phyloP scores from a whole-genome alignment of 1,140 invertebrate genomes.

The Vanessa atalanta region DNA sequence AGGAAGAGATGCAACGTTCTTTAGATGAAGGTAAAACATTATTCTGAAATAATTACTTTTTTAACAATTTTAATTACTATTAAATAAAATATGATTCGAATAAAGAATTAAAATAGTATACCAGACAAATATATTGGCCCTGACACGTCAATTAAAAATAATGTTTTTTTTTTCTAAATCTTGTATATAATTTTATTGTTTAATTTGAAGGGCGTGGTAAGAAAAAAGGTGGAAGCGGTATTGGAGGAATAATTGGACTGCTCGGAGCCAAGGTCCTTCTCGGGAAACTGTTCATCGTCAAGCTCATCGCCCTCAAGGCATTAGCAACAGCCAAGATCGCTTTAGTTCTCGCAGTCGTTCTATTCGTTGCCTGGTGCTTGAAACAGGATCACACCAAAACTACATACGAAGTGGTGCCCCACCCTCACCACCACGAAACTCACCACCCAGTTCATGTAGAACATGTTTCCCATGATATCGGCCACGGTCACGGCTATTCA shows the following conservation, averaged over 20 bases:
- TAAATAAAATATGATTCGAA: no score
- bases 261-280: slow-evolving; percentile 68
- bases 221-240: slow-evolving; percentile 62
- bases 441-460: slow-evolving; percentile 69
- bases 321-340: slow-evolving; percentile 74
- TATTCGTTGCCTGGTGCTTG: slow-evolving; percentile 71
- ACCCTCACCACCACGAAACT: slow-evolving; percentile 66
- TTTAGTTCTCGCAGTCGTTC: slow-evolving; percentile 67
- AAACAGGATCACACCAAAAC: slow-evolving; percentile 74
- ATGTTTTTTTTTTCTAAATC: no score
- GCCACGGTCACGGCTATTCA: slow-evolving; percentile 60
- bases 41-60: background rate
- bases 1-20: slow-evolving; percentile 68
- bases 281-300: slow-evolving; percentile 75
- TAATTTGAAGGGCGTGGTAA: slow-evolving; percentile 66
- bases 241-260: slow-evolving; percentile 68
- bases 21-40: slow-evolving; percentile 69
- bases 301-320: slow-evolving; percentile 72
- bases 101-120: background rate
- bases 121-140: background rate
- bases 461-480: slow-evolving; percentile 59
- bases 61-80: background rate
- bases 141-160: background rate
- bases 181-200: background rate
- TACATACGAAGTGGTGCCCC: slow-evolving; percentile 73